These are phyloP conservation scores for Leptodactylus fallax DNA, from an alignment of 2,797 vertebrate genomes.

Conservation along the genomic window DNA sequence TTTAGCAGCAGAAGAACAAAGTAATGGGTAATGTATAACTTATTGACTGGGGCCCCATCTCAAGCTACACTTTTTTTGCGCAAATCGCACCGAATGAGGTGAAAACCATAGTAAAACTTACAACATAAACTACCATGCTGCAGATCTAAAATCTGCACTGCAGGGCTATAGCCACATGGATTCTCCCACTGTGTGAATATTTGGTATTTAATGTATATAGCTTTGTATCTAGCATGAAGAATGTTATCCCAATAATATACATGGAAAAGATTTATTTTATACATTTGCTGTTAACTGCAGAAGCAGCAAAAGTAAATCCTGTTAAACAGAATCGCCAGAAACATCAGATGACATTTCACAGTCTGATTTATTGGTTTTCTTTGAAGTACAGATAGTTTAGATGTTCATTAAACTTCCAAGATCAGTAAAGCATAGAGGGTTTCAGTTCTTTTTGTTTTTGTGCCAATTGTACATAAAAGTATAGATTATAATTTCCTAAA, in stretches of 20 bases:
- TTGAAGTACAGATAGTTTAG: conserved; percentile 1
- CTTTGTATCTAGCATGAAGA: no score
- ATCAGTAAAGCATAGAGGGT: neutral
- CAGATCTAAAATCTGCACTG: no score
- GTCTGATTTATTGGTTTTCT: conserved; percentile 4
- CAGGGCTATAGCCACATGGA: no score
- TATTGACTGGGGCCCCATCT: no score
- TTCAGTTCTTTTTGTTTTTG: neutral
- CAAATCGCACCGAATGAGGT: no score
- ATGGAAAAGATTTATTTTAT: neutral
- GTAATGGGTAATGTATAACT: no score
- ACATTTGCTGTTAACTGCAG: neutral
- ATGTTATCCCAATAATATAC: neutral
- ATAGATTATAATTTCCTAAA: neutral
- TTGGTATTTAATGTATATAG: no score
- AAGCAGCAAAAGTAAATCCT: neutral
- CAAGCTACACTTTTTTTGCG: no score
- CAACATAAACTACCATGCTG: no score
- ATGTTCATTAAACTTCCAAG: conserved; percentile 7
- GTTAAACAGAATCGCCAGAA: neutral
- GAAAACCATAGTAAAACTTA: no score
- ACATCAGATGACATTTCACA: conserved; percentile 17
- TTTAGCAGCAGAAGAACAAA: no score
- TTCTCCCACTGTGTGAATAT: no score
- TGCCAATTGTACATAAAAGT: conserved; percentile 10